Evolutionary conservation across 2,888 invertebrate genomes (phyloP), one percentile per base, ranked within the genome.

Genomic region (Hirtodrosophila confusa): DNA sequence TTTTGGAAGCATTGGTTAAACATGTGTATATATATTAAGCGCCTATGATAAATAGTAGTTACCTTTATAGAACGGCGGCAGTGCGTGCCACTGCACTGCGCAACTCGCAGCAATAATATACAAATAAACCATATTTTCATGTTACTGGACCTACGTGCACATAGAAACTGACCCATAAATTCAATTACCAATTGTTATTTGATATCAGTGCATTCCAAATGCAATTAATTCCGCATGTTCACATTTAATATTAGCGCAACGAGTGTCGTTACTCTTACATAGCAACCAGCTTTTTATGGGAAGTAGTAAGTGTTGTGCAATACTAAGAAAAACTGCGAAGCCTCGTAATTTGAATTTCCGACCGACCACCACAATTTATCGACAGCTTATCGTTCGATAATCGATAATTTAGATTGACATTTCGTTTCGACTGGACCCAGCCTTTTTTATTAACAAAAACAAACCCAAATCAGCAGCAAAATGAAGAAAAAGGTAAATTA

Each of bases 401-500:
- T 17, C 41, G 53, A 75, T 56, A 44, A 11, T 3, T 37, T 27
- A 24, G 10, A 50, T 45, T 45, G 50, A 45, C 23, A 50, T 53
- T 66, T 35, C 43, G 31, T 54, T 60, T 33, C 50, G 43, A 75
- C 57, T 75, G 10, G 62, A 69, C 50, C 70, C 45, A 55, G 17
- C 53, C 75, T 60, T 53, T 58, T 27, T 66, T 72, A 41, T 37
- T 55, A 62, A 61, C 39, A 58, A 67, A 27, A 51, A 77, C 50
- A 67, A 58, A 44, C 31, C 11, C 0, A 35, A 66, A 68, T 31
- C 33, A 24, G 31, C 35, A 45, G 41, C 56, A 89, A 75, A 47
- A 91, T 91, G 91, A 91, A 91, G 79, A 91, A 91, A 69, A 91
- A 91, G 89, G 91, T 91, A 73, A 57, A 3, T 33, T 29, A 36